These are phyloP conservation scores for Rhabdophis nuchalis DNA, from an alignment of 2,797 vertebrate genomes.

Conservation along the genomic window DNA sequence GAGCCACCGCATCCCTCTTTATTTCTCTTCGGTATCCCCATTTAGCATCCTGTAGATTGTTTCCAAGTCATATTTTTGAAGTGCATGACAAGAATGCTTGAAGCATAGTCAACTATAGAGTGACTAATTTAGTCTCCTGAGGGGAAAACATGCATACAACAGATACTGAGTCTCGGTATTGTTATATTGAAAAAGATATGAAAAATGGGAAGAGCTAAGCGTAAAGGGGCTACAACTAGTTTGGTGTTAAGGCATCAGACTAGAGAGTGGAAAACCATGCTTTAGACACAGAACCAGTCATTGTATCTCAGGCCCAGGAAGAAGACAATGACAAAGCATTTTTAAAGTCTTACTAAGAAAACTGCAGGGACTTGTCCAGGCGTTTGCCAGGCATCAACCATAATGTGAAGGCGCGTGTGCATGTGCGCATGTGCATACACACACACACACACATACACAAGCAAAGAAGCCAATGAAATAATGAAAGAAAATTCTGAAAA, in stretches of 20 bases:
- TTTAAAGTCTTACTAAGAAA: not conserved
- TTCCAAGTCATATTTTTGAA: constrained; percentile 55
- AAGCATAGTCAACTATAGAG: constrained; percentile 49
- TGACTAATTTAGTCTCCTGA: not conserved
- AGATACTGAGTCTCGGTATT: constrained; percentile 7
- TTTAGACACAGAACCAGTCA: not conserved
- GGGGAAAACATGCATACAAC: not conserved
- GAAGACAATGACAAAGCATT: not conserved
- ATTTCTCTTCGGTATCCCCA: constrained; percentile 47
- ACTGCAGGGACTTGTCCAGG: not conserved
- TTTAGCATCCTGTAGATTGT: constrained; percentile 69
- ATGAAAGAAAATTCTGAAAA: not conserved
- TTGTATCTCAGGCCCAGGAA: not conserved
- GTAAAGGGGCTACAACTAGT: not conserved
- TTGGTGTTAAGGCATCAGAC: not conserved
- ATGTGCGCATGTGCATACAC: fast-evolving
- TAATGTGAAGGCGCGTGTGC: not conserved
- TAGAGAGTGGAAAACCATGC: not conserved
- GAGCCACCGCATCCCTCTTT: not conserved
- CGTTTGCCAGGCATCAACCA: not conserved
- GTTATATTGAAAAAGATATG: constrained; percentile 11
- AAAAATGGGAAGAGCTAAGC: not conserved
- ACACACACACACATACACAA: not conserved
- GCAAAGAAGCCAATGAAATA: not conserved
- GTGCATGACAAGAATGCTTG: constrained; percentile 66